Evolutionary conservation across 2,113 vertebrate species (phyloP).

Genomic region (Indri indri): DNA sequence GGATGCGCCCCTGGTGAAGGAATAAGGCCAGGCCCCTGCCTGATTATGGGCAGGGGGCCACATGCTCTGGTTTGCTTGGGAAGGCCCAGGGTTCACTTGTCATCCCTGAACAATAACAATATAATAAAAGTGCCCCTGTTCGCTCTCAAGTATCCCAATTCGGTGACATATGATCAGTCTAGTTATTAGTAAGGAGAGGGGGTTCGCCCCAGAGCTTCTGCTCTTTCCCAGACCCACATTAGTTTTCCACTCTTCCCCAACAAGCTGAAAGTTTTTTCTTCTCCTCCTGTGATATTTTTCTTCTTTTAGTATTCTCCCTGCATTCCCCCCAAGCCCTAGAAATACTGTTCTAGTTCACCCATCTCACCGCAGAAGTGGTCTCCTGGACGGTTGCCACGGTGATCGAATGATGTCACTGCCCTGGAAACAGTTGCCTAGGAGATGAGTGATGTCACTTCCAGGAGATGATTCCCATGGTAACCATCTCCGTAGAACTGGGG

Average conservation of each 20-base stretch:
- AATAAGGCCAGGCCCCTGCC: neutral
- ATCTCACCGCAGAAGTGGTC: constrained; percentile 31
- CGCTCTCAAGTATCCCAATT: neutral
- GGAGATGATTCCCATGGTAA: constrained; percentile 64
- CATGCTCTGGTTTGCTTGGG: neutral
- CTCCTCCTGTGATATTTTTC: constrained; percentile 8
- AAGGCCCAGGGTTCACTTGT: neutral
- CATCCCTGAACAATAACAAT: neutral
- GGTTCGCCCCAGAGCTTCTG: neutral
- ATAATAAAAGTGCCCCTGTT: neutral
- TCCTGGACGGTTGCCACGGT: constrained; percentile 57
- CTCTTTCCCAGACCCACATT: neutral
- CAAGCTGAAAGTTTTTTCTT: neutral
- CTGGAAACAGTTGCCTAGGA: constrained; percentile 72
- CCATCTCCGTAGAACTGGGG: constrained; percentile 24
- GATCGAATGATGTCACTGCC: constrained; percentile 66
- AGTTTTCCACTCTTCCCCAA: neutral
- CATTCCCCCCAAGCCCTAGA: neutral
- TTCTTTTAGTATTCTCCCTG: constrained; percentile 10
- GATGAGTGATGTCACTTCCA: constrained; percentile 72
- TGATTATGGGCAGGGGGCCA: neutral
- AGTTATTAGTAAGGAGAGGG: neutral
- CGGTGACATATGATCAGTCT: neutral
- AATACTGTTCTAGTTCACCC: constrained; percentile 50
- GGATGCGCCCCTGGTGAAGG: neutral